Evolutionary conservation across 2,888 invertebrate genomes (phyloP).

Genomic region (Pocota personata): DNA sequence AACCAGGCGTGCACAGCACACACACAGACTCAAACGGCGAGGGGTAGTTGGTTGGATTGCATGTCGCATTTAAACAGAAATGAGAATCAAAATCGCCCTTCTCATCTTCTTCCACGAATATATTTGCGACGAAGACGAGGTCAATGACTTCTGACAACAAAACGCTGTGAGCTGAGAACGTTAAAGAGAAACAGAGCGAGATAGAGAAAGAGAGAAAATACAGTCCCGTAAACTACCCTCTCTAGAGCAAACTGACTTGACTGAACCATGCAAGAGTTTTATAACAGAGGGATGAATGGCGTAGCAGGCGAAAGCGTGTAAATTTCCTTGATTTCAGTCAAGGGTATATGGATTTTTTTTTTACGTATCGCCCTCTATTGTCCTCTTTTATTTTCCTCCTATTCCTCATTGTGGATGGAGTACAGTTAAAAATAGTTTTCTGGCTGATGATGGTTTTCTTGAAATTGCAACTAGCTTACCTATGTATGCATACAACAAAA

Average conservation of each 20-base stretch:
- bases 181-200: conserved; percentile 59
- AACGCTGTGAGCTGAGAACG: conserved; percentile 15
- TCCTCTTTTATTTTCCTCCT: no score
- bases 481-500: neutral
- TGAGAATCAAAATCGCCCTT: conserved; percentile 48
- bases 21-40: neutral
- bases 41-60: conserved; percentile 3
- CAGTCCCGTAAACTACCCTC: conserved; percentile 28
- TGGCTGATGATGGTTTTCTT: conserved; percentile 20
- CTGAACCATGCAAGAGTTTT: neutral
- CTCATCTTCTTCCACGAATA: conserved; percentile 15
- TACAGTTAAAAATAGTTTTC: conserved; percentile 2
- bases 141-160: conserved; percentile 59
- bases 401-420: neutral
- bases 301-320: conserved; percentile 44
- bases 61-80: conserved; percentile 41
- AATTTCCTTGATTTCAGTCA: conserved; percentile 58
- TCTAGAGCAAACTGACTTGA: neutral
- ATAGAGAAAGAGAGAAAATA: conserved; percentile 35
- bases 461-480: neutral
- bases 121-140: conserved; percentile 52
- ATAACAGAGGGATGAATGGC: conserved; percentile 30
- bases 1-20: neutral
- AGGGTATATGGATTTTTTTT: conserved; percentile 47
- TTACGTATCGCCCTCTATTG: no score